A percentile compares a stretch with the other conserved stretches of the same genome.
These are phyloP conservation scores for Coenobita brevimanus DNA, from an alignment of 1,140 invertebrate genomes.

Conservation along the genomic window DNA sequence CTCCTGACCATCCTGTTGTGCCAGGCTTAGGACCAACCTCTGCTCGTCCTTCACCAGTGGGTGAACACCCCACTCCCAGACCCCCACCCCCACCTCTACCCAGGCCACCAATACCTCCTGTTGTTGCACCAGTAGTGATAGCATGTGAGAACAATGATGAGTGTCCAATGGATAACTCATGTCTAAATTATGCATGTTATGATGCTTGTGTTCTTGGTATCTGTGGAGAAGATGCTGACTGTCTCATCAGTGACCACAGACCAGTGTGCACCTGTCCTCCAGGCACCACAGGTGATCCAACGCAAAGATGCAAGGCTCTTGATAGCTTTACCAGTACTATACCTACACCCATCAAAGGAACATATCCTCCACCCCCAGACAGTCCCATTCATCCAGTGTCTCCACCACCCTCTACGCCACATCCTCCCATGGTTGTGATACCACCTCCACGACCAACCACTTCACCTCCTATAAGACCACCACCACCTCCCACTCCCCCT, in stretches of 20 bases:
- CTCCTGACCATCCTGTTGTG: no score
- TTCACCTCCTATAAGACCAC: slow-evolving; percentile 28
- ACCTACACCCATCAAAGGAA: slow-evolving; percentile 26
- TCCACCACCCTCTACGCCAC: background rate
- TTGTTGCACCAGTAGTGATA: slow-evolving; percentile 75
- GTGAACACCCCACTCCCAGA: background rate
- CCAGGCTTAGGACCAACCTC: background rate
- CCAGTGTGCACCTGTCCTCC: slow-evolving; percentile 82
- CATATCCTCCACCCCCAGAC: slow-evolving; percentile 81
- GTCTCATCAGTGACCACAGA: slow-evolving; percentile 80
- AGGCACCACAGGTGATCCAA: slow-evolving; percentile 80
- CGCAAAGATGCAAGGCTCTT: slow-evolving; percentile 70
- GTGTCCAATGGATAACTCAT: slow-evolving; percentile 80
- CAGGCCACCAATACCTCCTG: slow-evolving; percentile 71
- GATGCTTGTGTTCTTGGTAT: slow-evolving; percentile 77
- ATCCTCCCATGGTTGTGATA: slow-evolving; percentile 22
- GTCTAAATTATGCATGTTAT: slow-evolving; percentile 76
- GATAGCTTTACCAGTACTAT: slow-evolving; percentile 19
- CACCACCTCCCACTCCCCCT: slow-evolving; percentile 37
- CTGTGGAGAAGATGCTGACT: slow-evolving; percentile 73
- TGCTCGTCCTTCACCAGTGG: background rate
- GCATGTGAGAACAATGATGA: slow-evolving; percentile 83
- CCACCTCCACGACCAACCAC: slow-evolving; percentile 13
- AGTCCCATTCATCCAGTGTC: slow-evolving; percentile 27
- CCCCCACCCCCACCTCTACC: background rate